Conservation (phyloP, 1,140 invertebrate species). For the Procambarus virginalis region DNA sequence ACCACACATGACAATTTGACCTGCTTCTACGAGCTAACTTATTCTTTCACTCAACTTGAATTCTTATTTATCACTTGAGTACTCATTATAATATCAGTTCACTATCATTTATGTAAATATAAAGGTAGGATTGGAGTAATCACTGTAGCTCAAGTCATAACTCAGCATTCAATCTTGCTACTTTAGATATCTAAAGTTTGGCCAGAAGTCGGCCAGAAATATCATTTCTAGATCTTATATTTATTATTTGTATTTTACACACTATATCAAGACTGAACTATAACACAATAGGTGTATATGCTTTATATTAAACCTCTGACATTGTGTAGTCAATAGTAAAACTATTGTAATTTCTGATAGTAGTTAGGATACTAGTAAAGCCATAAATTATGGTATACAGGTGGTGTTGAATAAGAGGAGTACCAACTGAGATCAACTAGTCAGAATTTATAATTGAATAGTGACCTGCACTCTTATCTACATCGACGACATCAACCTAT, state of each 20-base stretch:
- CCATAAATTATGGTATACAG: neutral
- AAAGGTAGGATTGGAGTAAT: neutral
- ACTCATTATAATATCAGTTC: neutral
- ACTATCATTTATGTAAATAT: neutral
- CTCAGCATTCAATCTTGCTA: neutral
- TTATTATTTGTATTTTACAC: neutral
- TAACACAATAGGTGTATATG: slow-evolving; percentile 13
- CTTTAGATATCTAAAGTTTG: neutral
- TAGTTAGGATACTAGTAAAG: neutral
- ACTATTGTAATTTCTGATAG: slow-evolving; percentile 23
- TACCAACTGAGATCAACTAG: neutral
- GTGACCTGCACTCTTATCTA: neutral
- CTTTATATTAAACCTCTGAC: slow-evolving; percentile 57
- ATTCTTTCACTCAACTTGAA: slow-evolving; percentile 19
- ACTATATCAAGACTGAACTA: neutral
- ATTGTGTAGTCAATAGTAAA: slow-evolving; percentile 56
- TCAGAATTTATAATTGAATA: neutral
- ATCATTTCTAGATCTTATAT: neutral
- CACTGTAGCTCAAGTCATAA: slow-evolving; percentile 17
- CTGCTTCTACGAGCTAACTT: neutral
- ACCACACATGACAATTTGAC: neutral
- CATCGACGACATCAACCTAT: neutral
- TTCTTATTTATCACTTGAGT: slow-evolving; percentile 15
- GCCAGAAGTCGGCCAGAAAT: neutral
- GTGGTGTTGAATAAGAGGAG: neutral